Conservation (phyloP, 2,797 vertebrate species). For the Cyprinella venusta region DNA sequence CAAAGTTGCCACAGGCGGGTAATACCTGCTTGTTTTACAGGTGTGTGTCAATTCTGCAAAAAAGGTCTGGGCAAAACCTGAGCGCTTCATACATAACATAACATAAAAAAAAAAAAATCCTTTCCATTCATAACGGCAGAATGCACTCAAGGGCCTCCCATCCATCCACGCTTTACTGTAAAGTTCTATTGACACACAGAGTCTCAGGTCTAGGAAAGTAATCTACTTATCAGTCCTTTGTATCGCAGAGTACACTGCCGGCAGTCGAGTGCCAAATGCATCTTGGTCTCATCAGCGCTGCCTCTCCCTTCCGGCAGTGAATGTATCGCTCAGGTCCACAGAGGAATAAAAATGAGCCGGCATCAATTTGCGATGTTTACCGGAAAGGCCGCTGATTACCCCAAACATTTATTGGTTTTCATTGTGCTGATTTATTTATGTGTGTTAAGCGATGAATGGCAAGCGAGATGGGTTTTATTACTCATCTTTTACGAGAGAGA, state of each 20-base stretch:
- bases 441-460: conserved; percentile 63
- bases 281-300: conserved; percentile 64
- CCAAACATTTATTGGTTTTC: conserved; percentile 71
- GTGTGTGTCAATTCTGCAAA: conserved; percentile 16
- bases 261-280: conserved; percentile 69
- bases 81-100: background rate
- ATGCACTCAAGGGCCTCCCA: conserved; percentile 37
- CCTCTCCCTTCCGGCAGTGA: conserved; percentile 63
- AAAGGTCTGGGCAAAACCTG: conserved; percentile 1
- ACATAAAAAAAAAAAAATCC: background rate
- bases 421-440: conserved; percentile 70
- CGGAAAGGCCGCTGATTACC: conserved; percentile 69
- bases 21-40: conserved; percentile 17
- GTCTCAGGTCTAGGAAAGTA: conserved; percentile 61
- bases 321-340: conserved; percentile 49
- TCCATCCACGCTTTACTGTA: conserved; percentile 34
- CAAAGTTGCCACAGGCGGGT: background rate
- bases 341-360: conserved; percentile 50
- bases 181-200: conserved; percentile 42
- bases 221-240: conserved; percentile 72
- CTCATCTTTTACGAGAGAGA: conserved; percentile 52
- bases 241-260: conserved; percentile 70
- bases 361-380: conserved; percentile 70
- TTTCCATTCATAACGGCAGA: conserved; percentile 2
- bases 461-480: conserved; percentile 39